Evolutionary conservation across 2,888 invertebrate species (phyloP).

Genomic region (Leptinotarsa tumamoca): DNA sequence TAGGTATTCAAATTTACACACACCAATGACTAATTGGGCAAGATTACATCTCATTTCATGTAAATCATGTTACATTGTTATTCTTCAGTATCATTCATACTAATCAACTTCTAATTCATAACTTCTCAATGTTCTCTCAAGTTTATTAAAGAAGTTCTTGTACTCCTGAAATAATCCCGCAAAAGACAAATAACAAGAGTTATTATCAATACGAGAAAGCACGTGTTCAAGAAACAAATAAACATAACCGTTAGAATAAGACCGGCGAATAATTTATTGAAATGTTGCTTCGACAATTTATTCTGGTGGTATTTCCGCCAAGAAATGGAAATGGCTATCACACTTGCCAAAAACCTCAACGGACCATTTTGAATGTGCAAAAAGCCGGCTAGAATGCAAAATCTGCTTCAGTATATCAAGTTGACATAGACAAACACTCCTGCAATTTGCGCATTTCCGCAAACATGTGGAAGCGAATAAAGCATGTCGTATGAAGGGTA

Average conservation of each 20-base stretch:
- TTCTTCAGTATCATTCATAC: no score
- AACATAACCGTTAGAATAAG: conserved; percentile 6
- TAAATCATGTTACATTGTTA: no score
- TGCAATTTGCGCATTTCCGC: conserved; percentile 57
- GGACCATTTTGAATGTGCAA: conserved; percentile 48
- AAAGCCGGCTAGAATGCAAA: conserved; percentile 54
- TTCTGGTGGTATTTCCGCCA: conserved; percentile 44
- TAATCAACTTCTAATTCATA: no score
- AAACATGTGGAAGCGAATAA: conserved; percentile 50
- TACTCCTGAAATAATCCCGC: no score
- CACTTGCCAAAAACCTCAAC: conserved; percentile 52
- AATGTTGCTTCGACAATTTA: conserved; percentile 36
- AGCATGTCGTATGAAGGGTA: conserved; percentile 43
- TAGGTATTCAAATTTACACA: no score
- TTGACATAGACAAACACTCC: conserved; percentile 54
- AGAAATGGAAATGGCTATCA: conserved; percentile 48
- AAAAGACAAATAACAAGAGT: no score
- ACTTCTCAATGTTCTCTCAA: no score
- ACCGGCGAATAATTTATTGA: conserved; percentile 3
- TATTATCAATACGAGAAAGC: not conserved
- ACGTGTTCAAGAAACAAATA: not conserved
- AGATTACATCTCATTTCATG: no score
- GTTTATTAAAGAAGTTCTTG: no score
- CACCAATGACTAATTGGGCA: no score
- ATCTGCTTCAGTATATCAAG: conserved; percentile 55